Percentiles rank a stretch among this genome's conserved stretches.
Conservation (phyloP, 2,888 invertebrate species). For the Coelinius sp. region DNA sequence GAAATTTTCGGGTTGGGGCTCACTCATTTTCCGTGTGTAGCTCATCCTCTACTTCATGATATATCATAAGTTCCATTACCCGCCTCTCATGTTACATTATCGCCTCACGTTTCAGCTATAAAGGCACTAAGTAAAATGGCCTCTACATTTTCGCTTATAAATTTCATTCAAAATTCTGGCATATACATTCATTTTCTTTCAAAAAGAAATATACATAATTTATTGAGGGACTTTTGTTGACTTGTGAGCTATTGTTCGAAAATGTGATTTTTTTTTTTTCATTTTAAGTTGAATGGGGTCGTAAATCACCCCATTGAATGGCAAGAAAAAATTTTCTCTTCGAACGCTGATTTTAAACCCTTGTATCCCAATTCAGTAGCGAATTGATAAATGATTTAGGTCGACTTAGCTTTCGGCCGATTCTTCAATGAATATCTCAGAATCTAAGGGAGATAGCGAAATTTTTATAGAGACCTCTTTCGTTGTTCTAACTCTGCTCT, state of each 20-base stretch:
- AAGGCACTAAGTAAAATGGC: conserved; percentile 55
- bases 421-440: too few species aligned
- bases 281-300: too few species aligned
- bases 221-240: neutral
- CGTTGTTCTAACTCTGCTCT: too few species aligned
- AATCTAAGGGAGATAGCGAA: too few species aligned
- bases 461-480: too few species aligned
- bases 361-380: too few species aligned
- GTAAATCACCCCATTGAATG: too few species aligned
- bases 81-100: conserved; percentile 56
- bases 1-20: conserved; percentile 12
- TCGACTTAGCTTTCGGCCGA: too few species aligned
- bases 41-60: conserved; percentile 48
- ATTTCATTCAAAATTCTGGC: conserved; percentile 49
- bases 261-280: too few species aligned
- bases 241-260: neutral
- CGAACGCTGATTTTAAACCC: too few species aligned
- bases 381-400: too few species aligned
- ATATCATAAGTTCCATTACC: conserved; percentile 62
- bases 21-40: conserved; percentile 31
- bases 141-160: conserved; percentile 48
- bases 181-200: neutral
- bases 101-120: conserved; percentile 58
- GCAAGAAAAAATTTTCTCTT: too few species aligned
- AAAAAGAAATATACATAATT: neutral